Base-by-base conservation (phyloP, 2,113 vertebrate genomes). In the Brienomyrus brachyistius region DNA sequence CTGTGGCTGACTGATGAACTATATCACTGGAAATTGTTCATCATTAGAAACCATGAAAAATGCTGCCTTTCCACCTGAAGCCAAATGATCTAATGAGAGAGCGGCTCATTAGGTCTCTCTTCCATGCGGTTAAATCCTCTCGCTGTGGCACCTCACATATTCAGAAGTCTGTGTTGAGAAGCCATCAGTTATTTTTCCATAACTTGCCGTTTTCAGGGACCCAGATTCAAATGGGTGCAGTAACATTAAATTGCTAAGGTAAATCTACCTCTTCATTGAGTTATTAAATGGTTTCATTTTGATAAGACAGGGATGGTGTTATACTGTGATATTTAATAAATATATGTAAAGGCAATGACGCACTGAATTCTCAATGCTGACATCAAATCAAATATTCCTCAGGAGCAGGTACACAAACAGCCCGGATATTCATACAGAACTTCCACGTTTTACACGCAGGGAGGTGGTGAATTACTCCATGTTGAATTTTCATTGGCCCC, bases 321-420 rank as follows among this genome's bases (percentile, higher is more conserved):
- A 15, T 87, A 54, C 15, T 11, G 10, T 35, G 13, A 17, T 52
- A 54, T 19, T 52, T 31, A 54, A 87, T 23, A 43, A 23, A 62
- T n/a, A 21, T 82, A 10, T 51, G 27, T 5, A 85, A 85, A 1
- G 74, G 54, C 19, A 11, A 23, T 48, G 74, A 59, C 31, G 56
- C 47, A 35, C 27, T 90, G 85, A 92, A 87, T 90, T 89, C 88
- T 91, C 31, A 88, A 19, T 45, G 43, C 52, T 66, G 87, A 88
- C 13, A 4, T 51, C 47, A 86, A 48, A 86, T 87, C 17, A 54
- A 6, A 21, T 40, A 21, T 59, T 4, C 51, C 5, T 6, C 4
- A 1, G 21, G 35, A 62, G 9, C 35, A 62, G 56, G 19, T 13
- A 6, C 35, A 45, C 40, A 89, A 91, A 21, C 54, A 86, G 88